Base-by-base conservation (phyloP, 2,797 vertebrate genomes). In the Neomorphus geoffroyi region DNA sequence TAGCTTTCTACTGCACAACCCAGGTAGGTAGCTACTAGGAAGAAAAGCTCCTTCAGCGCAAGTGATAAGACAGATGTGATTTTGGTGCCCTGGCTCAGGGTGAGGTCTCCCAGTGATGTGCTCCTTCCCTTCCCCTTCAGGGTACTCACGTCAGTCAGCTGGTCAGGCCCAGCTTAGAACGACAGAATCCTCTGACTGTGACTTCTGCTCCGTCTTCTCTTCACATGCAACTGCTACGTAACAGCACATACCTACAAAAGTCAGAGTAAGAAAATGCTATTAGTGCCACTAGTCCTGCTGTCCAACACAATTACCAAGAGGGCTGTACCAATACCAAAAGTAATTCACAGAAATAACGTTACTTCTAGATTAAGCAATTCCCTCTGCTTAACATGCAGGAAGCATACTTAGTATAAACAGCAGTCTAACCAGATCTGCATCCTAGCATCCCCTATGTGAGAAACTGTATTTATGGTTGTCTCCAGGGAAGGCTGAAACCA, bases 161-260 rank as follows among this genome's bases (percentile, higher is more conserved):
- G 66, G 84, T 92, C 87, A 92, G 75, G 62, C 62, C 56, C 58
- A 56, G 80, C n/a, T 86, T 18, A 45, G 46, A n/a, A 58, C 8
- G 46, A 74, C 48, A 70, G 18, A 48, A 73, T 92, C 45, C 51
- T 93, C 80, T 9, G 35, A 67, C 3, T 3, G 54, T 0, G 0
- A 75, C 51, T 77, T 82, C 74, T 19, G 24, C 48, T 81, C 65
- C 0, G 33, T 69, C 66, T 94, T 84, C 70, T 90, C 62, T 86
- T 96, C 82, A 96, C 82, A 11, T 72, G 62, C 43, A 96, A 46
- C 37, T 64, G 35, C 74, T 86, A 58, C 0, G 1, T 91, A 89
- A 91, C 80, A 92, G 57, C 32, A 48, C 95, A 97, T 96, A 95
- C 93, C 95, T 96, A 90, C 23, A 86, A 17, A 86, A 90, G n/a